Percentiles rank a stretch among this genome's conserved stretches.
Conservation (phyloP, 2,113 vertebrate genomes). For the Amblyornis subalaris region DNA sequence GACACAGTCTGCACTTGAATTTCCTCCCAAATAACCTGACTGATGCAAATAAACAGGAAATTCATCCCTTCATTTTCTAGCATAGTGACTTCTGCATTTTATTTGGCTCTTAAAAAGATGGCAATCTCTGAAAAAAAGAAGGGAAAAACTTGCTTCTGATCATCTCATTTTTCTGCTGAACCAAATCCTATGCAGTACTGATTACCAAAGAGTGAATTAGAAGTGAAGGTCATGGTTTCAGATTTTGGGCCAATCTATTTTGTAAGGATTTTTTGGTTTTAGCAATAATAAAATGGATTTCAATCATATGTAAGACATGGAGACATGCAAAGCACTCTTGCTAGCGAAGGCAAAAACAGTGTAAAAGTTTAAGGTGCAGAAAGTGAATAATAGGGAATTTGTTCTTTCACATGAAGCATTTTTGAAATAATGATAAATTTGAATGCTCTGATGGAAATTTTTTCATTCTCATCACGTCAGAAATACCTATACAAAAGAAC, state of each 20-base stretch:
- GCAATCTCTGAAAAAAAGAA: neutral
- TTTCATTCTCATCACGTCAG: neutral
- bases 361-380: neutral
- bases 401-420: neutral
- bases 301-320: neutral
- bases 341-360: neutral
- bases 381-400: neutral
- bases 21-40: neutral
- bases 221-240: neutral
- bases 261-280: neutral
- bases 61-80: neutral
- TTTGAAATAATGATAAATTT: neutral
- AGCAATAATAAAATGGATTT: neutral
- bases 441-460: neutral
- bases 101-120: neutral
- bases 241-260: neutral
- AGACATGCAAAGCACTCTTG: neutral
- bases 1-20: neutral
- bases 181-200: too few species aligned
- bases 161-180: too few species aligned
- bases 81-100: neutral
- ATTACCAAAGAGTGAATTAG: neutral
- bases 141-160: too few species aligned
- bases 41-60: constrained; percentile 38
- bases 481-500: neutral